A percentile compares a stretch with the other conserved stretches of the same genome.
These are phyloP conservation scores for Acipenser oxyrinchus DNA, from an alignment of 2,797 vertebrate species.

Conservation along the genomic window DNA sequence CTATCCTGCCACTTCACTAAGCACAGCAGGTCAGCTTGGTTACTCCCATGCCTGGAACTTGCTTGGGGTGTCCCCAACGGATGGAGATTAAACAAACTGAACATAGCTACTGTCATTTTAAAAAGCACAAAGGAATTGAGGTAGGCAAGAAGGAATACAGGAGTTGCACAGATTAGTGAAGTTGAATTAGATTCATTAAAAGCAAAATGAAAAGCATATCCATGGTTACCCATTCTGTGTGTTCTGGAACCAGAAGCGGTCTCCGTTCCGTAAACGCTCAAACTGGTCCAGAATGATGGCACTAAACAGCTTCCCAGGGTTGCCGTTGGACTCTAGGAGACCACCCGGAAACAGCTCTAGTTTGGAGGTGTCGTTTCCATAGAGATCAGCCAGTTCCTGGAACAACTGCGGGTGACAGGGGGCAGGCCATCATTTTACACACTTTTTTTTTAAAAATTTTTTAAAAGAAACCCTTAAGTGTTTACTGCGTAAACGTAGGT, in stretches of 20 bases:
- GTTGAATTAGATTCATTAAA: neutral
- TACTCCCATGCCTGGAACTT: no score
- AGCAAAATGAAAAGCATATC: neutral
- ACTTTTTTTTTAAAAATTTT: no score
- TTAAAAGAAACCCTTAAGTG: no score
- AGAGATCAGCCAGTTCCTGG: slow-evolving; percentile 52
- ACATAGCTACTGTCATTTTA: no score
- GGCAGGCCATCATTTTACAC: no score
- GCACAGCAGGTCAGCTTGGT: no score
- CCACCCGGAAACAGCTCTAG: slow-evolving; percentile 84
- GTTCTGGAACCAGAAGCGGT: slow-evolving; percentile 98
- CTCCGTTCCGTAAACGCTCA: slow-evolving; percentile 77
- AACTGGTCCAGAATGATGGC: slow-evolving; percentile 84
- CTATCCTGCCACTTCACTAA: no score
- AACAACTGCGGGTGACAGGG: slow-evolving; percentile 20
- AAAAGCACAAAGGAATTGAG: no score
- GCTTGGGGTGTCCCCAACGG: no score
- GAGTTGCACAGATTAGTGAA: neutral
- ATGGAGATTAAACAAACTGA: no score
- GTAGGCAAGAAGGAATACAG: neutral
- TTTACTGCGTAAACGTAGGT: no score
- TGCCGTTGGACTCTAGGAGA: slow-evolving; percentile 64
- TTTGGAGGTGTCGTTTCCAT: slow-evolving; percentile 55
- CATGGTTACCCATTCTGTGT: slow-evolving; percentile 72
- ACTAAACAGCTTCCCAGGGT: slow-evolving; percentile 69